Evolutionary conservation across 2,113 vertebrate species (phyloP).

Genomic region (Calidris pygmaea): DNA sequence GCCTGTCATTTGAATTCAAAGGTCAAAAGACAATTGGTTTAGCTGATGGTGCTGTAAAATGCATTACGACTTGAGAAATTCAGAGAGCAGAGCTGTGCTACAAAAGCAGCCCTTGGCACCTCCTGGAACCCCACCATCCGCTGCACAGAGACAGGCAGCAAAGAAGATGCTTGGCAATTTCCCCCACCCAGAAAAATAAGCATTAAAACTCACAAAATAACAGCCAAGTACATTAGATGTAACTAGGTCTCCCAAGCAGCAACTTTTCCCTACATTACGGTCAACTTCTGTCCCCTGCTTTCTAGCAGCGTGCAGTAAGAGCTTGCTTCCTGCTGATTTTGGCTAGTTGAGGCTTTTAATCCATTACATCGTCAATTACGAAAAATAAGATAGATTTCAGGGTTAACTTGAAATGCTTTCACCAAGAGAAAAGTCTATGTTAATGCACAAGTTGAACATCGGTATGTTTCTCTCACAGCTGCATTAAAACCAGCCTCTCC

Average conservation of each 20-base stretch:
- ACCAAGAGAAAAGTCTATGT: background rate
- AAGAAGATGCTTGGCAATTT: background rate
- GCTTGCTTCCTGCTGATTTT: background rate
- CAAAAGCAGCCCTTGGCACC: background rate
- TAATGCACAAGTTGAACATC: background rate
- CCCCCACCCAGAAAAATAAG: background rate
- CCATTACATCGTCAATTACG: background rate
- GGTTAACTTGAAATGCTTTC: background rate
- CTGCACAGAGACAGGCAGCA: background rate
- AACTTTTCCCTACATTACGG: background rate
- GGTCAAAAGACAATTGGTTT: conserved; percentile 2
- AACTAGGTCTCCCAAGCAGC: background rate
- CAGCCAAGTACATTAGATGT: background rate
- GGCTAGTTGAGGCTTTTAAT: background rate
- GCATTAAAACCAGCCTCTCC: background rate
- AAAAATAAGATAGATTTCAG: background rate
- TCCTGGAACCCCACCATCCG: background rate
- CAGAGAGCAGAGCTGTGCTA: background rate
- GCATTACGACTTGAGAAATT: background rate
- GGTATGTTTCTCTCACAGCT: background rate
- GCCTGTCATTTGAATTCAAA: background rate
- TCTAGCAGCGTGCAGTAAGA: background rate
- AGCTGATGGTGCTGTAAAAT: background rate
- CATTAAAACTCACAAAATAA: background rate
- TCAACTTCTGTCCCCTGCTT: background rate